Evolutionary conservation across 2,113 vertebrate genomes (phyloP).

Genomic region (Chionis minor): DNA sequence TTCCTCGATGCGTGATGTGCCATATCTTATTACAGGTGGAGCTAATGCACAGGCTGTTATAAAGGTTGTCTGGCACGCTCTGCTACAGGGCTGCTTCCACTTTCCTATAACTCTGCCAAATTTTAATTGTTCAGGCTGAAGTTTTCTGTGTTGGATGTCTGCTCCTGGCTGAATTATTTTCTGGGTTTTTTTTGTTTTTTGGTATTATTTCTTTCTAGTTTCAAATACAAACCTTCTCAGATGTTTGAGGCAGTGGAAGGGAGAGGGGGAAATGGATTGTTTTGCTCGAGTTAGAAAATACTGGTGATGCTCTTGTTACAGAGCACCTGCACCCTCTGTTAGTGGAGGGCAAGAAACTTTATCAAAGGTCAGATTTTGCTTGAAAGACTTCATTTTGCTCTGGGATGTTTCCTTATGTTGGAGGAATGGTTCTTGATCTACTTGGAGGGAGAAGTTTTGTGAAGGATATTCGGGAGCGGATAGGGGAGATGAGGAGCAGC

Average conservation of each 20-base stretch:
- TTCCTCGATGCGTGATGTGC: neutral
- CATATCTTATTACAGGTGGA: conserved; percentile 38
- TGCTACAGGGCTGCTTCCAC: neutral
- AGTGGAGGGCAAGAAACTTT: neutral
- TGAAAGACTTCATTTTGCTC: neutral
- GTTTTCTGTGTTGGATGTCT: conserved; percentile 16
- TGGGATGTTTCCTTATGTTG: neutral
- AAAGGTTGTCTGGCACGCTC: neutral
- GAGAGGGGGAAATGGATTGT: accelerated
- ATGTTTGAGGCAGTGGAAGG: neutral
- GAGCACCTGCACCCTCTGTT: neutral
- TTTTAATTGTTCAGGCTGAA: conserved; percentile 24
- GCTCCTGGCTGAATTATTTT: neutral
- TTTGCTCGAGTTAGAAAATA: neutral
- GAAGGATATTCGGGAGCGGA: neutral
- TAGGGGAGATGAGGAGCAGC: neutral
- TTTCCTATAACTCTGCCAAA: conserved; percentile 28
- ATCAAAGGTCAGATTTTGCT: neutral
- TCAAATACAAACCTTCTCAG: neutral
- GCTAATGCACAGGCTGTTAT: conserved; percentile 1
- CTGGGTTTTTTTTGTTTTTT: neutral
- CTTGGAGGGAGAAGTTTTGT: neutral
- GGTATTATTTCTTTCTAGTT: neutral
- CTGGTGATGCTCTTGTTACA: neutral
- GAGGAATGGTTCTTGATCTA: neutral